Percentiles rank a stretch among this genome's conserved stretches.
These are phyloP conservation scores for Percina caprodes DNA, from an alignment of 2,113 vertebrate species.

Conservation along the genomic window DNA sequence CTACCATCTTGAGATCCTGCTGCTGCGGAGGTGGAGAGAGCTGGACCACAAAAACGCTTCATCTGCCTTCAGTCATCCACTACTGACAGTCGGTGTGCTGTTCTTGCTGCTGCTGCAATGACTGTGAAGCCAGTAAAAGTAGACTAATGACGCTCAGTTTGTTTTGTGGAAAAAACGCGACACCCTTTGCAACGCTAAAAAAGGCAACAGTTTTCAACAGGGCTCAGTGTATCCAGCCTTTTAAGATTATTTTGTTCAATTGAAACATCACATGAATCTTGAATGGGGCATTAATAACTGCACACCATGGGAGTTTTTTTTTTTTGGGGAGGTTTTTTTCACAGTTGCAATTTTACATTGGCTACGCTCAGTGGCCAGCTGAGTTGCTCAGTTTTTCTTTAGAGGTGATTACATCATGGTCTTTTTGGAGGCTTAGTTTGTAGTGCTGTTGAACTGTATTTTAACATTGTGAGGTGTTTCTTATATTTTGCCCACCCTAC, in stretches of 20 bases:
- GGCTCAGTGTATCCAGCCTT: not conserved
- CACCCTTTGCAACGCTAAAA: not conserved
- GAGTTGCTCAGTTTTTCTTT: not conserved
- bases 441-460: not conserved
- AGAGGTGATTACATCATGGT: not conserved
- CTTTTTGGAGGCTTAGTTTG: not conserved
- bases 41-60: conserved; percentile 44
- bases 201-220: not conserved
- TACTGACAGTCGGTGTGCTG: conserved; percentile 9
- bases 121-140: not conserved
- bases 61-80: conserved; percentile 48
- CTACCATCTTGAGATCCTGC: conserved; percentile 90
- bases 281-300: not conserved
- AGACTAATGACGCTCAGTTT: not conserved
- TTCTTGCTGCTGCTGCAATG: not conserved
- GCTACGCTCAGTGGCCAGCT: no score
- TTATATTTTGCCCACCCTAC: not conserved
- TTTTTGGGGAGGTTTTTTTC: no score
- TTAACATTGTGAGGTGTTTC: not conserved
- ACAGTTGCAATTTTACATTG: no score
- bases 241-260: not conserved
- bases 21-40: conserved; percentile 37
- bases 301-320: not conserved
- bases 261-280: not conserved
- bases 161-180: not conserved